These are phyloP conservation scores for Clivina fossor DNA, from an alignment of 2,888 invertebrate genomes.

Conservation along the genomic window DNA sequence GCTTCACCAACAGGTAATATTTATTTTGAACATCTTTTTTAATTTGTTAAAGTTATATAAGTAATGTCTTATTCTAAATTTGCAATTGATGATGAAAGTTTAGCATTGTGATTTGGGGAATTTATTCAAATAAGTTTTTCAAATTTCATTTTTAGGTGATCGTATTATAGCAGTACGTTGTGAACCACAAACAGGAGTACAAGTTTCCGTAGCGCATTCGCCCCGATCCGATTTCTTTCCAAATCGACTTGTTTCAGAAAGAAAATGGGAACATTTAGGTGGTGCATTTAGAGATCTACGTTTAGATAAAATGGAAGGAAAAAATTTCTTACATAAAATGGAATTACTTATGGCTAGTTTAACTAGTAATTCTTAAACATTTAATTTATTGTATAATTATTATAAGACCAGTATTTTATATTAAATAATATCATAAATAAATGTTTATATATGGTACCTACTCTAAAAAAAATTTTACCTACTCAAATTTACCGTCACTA, in stretches of 20 bases:
- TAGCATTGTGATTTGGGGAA: too few species aligned
- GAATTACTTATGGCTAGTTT: conserved; percentile 92
- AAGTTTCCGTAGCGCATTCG: conserved; percentile 87
- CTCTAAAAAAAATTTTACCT: too few species aligned
- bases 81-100: too few species aligned
- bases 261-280: conserved; percentile 93
- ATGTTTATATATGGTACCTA: too few species aligned
- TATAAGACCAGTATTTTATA: neutral
- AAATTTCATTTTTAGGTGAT: conserved; percentile 56
- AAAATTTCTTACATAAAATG: conserved; percentile 95
- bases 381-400: conserved; percentile 29
- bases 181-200: conserved; percentile 84
- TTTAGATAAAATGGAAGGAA: conserved; percentile 93
- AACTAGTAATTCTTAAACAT: conserved; percentile 69
- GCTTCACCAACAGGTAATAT: conserved; percentile 84
- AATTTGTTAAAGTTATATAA: too few species aligned
- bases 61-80: too few species aligned
- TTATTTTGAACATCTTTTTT: neutral
- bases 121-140: too few species aligned
- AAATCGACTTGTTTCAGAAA: conserved; percentile 82
- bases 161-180: conserved; percentile 88
- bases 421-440: conserved; percentile 6
- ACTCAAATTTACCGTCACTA: too few species aligned
- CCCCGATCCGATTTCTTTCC: conserved; percentile 87
- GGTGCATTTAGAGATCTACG: conserved; percentile 88